Conservation (phyloP, 2,888 invertebrate genomes). For the Laothoe populi region DNA sequence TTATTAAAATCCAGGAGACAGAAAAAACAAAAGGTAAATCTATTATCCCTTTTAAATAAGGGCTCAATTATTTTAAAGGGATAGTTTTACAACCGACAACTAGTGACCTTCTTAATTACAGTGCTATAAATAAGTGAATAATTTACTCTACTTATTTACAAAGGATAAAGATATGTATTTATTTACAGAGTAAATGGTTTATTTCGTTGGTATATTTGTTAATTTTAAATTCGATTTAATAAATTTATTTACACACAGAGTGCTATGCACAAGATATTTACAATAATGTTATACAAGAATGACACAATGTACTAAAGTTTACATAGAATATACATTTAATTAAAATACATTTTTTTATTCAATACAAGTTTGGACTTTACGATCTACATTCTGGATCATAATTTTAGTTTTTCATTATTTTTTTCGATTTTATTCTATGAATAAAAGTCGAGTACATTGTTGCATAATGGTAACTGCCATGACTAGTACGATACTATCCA, state of each 20-base stretch:
- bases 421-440: background rate
- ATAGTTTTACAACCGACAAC: constrained; percentile 58
- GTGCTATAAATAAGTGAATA: constrained; percentile 35
- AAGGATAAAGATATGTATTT: constrained; percentile 69
- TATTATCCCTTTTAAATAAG: constrained; percentile 83
- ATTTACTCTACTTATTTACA: constrained; percentile 51
- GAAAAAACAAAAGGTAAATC: constrained; percentile 48
- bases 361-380: background rate
- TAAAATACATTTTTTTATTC: background rate
- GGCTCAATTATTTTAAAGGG: constrained; percentile 84
- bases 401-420: background rate
- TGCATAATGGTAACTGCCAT: no score
- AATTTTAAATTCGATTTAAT: constrained; percentile 54
- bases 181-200: constrained; percentile 33
- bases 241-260: constrained; percentile 56
- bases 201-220: constrained; percentile 60
- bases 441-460: no score
- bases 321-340: constrained; percentile 17
- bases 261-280: constrained; percentile 69
- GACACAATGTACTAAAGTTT: background rate
- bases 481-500: no score
- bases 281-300: constrained; percentile 29
- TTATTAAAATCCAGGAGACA: constrained; percentile 57
- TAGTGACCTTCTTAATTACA: constrained; percentile 37
- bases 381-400: background rate